Conservation (phyloP, 2,888 invertebrate species). For the Stegana nigrithorax region DNA sequence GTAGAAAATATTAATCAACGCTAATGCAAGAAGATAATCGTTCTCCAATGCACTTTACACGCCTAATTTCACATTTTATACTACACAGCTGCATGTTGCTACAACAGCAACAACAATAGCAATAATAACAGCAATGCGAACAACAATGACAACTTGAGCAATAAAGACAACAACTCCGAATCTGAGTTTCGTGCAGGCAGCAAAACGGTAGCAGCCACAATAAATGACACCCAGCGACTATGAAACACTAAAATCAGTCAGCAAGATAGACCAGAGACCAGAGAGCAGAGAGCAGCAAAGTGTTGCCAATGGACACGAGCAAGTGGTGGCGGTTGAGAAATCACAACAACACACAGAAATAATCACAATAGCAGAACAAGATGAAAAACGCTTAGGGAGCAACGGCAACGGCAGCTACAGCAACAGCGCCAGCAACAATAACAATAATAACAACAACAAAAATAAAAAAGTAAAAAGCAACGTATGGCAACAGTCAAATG, state of each 20-base stretch:
- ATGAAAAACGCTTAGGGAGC: neutral
- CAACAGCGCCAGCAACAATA: neutral
- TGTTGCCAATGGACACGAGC: neutral
- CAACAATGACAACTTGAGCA: conserved; percentile 8
- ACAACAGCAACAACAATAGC: neutral
- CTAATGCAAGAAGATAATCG: conserved; percentile 59
- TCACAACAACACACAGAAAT: too few relatives aligned
- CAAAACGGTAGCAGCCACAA: neutral
- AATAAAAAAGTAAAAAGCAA: neutral
- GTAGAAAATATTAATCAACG: conserved; percentile 50
- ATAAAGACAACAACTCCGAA: conserved; percentile 3
- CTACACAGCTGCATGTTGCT: conserved; percentile 58
- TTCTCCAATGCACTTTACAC: conserved; percentile 60
- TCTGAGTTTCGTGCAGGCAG: conserved; percentile 1
- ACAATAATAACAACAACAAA: neutral
- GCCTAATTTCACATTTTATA: conserved; percentile 66
- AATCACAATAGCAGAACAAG: neutral
- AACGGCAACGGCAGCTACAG: neutral
- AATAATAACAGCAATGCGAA: conserved; percentile 4
- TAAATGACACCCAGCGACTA: neutral
- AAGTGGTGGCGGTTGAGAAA: neutral
- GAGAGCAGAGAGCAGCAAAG: neutral
- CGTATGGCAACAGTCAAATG: too few relatives aligned
- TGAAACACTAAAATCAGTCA: neutral
- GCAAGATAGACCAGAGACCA: neutral